These are phyloP conservation scores for Halesus radiatus DNA, from an alignment of 1,140 invertebrate genomes.

Conservation along the genomic window DNA sequence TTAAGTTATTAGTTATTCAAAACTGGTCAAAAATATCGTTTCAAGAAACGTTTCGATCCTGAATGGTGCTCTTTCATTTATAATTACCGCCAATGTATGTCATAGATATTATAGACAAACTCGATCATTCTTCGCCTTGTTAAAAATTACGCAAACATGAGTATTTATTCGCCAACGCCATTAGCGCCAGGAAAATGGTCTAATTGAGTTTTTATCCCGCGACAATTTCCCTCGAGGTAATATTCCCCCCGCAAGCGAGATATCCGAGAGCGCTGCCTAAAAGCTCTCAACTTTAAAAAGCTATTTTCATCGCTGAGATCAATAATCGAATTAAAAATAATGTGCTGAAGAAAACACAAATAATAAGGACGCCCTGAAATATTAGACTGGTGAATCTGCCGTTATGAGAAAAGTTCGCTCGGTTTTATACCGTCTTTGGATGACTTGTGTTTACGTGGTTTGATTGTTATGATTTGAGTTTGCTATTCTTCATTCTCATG, in stretches of 20 bases:
- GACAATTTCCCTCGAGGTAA: constrained; percentile 3
- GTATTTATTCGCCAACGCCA: constrained; percentile 4
- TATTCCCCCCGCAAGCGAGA: not conserved
- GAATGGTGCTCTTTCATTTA: too few species aligned
- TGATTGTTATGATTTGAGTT: too few species aligned
- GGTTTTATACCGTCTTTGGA: too few species aligned
- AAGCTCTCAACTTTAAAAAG: constrained; percentile 13
- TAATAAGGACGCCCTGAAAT: not conserved
- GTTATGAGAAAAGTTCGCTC: too few species aligned
- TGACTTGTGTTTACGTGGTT: too few species aligned
- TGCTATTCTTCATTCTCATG: too few species aligned
- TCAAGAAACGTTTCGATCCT: too few species aligned
- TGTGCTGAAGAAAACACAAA: not conserved
- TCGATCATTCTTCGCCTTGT: too few species aligned
- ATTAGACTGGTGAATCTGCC: not conserved
- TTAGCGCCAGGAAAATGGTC: not conserved
- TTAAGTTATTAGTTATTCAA: too few species aligned
- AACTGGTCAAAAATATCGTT: too few species aligned
- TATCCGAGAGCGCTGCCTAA: not conserved
- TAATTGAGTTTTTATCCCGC: constrained; percentile 25
- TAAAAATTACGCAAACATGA: not conserved
- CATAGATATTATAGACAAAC: too few species aligned
- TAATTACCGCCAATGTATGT: too few species aligned
- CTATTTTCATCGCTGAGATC: constrained; percentile 17
- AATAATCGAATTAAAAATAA: constrained; percentile 28